Evolutionary conservation across 2,113 vertebrate species (phyloP).

Genomic region (Boulengeromyrus knoepffleri): DNA sequence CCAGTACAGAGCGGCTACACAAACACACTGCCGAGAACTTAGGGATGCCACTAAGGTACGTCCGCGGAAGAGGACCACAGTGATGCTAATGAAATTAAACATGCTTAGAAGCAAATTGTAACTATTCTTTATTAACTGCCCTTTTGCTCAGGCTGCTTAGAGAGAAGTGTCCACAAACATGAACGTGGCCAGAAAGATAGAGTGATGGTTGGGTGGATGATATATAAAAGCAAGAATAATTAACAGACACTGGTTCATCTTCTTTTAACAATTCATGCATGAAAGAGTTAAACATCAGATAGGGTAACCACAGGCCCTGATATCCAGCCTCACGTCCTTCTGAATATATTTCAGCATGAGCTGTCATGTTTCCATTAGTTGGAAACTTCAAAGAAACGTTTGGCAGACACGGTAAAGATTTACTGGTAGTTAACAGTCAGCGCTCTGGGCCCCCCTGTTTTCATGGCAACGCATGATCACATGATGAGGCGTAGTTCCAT

Average conservation of each 20-base stretch:
- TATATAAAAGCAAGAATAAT: background rate
- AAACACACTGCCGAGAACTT: background rate
- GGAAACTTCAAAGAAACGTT: background rate
- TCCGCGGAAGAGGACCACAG: background rate
- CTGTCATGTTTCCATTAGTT: background rate
- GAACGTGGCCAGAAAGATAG: background rate
- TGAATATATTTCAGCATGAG: background rate
- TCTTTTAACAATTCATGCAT: background rate
- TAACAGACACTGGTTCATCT: background rate
- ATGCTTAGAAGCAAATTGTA: background rate
- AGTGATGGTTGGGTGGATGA: background rate
- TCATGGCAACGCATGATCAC: background rate
- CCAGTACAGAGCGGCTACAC: background rate
- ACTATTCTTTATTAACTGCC: background rate
- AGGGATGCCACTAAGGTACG: background rate
- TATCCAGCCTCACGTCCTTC: background rate
- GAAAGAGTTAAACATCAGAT: background rate
- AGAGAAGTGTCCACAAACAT: background rate
- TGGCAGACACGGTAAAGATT: background rate
- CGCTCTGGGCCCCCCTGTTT: background rate
- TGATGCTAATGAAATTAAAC: background rate
- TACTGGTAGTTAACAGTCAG: background rate
- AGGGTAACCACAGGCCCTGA: background rate
- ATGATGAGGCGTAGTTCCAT: background rate
- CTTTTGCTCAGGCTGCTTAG: background rate